These are phyloP conservation scores for Phrynosoma platyrhinos DNA, from an alignment of 2,113 vertebrate genomes.

Conservation along the genomic window DNA sequence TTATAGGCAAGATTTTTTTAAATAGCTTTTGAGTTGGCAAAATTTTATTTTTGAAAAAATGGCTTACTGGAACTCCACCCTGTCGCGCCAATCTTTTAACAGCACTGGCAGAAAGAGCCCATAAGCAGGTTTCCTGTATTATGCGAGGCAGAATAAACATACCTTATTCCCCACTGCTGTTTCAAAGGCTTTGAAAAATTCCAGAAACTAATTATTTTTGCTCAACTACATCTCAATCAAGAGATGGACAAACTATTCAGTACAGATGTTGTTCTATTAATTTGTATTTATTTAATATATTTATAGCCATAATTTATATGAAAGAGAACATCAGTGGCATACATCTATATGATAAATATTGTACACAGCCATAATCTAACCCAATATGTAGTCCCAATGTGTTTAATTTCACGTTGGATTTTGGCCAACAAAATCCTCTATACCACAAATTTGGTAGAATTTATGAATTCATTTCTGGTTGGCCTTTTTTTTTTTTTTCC, in stretches of 20 bases:
- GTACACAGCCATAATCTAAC: not conserved
- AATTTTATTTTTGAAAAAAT: conserved; percentile 69
- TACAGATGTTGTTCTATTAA: not conserved
- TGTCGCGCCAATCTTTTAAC: conserved; percentile 60
- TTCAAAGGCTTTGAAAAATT: conserved; percentile 56
- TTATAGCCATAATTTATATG: not conserved
- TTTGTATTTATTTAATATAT: not conserved
- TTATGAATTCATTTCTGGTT: conserved; percentile 4
- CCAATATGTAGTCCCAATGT: not conserved
- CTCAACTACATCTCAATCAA: not conserved
- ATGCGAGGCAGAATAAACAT: conserved; percentile 59
- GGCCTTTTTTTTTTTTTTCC: not conserved
- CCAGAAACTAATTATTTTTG: conserved; percentile 38
- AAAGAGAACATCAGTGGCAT: not conserved
- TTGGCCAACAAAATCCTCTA: not conserved
- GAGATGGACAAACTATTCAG: not conserved
- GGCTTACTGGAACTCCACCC: conserved; percentile 65
- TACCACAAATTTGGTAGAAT: not conserved
- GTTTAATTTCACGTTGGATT: conserved; percentile 16
- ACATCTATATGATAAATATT: not conserved
- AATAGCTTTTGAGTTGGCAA: conserved; percentile 44
- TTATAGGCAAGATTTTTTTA: conserved; percentile 51
- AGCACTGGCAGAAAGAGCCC: conserved; percentile 45
- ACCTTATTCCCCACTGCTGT: conserved; percentile 54
- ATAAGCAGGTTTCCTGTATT: conserved; percentile 59